These are phyloP conservation scores for Drosophila leonis DNA, from an alignment of 2,888 invertebrate genomes.

Conservation along the genomic window DNA sequence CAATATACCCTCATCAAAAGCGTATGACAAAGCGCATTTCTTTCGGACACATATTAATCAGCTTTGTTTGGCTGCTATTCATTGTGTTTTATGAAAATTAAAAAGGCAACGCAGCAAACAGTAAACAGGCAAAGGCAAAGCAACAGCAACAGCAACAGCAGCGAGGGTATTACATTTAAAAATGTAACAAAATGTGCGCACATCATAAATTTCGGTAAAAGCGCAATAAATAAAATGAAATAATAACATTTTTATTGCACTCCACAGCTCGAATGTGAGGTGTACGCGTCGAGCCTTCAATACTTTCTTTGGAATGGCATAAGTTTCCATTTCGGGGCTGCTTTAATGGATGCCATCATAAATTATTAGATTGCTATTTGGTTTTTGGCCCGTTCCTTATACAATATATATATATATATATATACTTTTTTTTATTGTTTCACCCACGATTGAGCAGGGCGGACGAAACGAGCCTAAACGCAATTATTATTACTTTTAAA, in stretches of 20 bases:
- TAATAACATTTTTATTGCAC: slow-evolving; percentile 82
- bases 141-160: background rate
- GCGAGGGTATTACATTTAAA: slow-evolving; percentile 55
- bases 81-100: slow-evolving; percentile 72
- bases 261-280: slow-evolving; percentile 52
- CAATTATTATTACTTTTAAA: slow-evolving; percentile 81
- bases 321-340: slow-evolving; percentile 54
- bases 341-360: slow-evolving; percentile 81
- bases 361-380: slow-evolving; percentile 84
- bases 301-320: slow-evolving; percentile 63
- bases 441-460: slow-evolving; percentile 80
- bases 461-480: slow-evolving; percentile 68
- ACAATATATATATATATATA: background rate
- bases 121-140: background rate
- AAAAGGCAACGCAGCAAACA: slow-evolving; percentile 30
- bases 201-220: slow-evolving; percentile 81
- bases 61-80: slow-evolving; percentile 40
- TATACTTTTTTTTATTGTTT: slow-evolving; percentile 84
- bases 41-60: slow-evolving; percentile 65
- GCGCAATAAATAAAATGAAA: slow-evolving; percentile 83
- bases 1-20: slow-evolving; percentile 1
- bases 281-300: slow-evolving; percentile 58
- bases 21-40: slow-evolving; percentile 45
- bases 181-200: slow-evolving; percentile 77
- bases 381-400: slow-evolving; percentile 46